Conservation (phyloP, 1,140 invertebrate genomes). For the Eulimnadia texana region DNA sequence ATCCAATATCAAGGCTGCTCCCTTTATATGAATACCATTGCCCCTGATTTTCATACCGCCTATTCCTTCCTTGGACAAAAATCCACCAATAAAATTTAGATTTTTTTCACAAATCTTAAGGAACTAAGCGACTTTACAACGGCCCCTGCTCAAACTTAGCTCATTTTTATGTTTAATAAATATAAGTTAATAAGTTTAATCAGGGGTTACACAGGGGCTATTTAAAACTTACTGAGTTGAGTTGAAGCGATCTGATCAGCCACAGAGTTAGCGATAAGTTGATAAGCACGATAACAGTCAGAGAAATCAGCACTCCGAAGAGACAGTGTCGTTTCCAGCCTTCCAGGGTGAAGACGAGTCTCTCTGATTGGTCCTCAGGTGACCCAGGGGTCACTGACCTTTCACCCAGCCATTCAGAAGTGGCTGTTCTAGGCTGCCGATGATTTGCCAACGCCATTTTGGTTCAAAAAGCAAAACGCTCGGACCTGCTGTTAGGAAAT, state of each 20-base stretch:
- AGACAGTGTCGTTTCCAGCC: slow-evolving; percentile 88
- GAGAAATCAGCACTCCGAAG: slow-evolving; percentile 62
- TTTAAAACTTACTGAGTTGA: slow-evolving; percentile 41
- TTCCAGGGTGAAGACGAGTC: slow-evolving; percentile 13
- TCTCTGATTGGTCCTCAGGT: neutral
- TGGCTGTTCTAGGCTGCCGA: no score
- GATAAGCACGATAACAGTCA: slow-evolving; percentile 74
- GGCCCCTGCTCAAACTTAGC: no score
- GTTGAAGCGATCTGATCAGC: slow-evolving; percentile 85
- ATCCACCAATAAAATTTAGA: no score
- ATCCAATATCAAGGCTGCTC: slow-evolving; percentile 72
- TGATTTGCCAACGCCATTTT: no score
- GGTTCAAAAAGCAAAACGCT: no score
- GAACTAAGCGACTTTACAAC: no score
- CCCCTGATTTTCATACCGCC: slow-evolving; percentile 76
- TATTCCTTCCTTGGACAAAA: slow-evolving; percentile 64
- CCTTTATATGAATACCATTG: slow-evolving; percentile 69
- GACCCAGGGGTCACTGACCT: neutral
- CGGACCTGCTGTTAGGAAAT: no score
- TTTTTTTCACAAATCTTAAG: no score
- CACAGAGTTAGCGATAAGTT: slow-evolving; percentile 90
- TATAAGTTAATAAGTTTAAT: neutral
- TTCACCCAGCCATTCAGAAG: neutral
- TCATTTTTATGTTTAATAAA: no score
- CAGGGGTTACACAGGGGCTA: neutral